These are phyloP conservation scores for Rhineura floridana DNA, from an alignment of 2,113 vertebrate genomes.

Conservation along the genomic window DNA sequence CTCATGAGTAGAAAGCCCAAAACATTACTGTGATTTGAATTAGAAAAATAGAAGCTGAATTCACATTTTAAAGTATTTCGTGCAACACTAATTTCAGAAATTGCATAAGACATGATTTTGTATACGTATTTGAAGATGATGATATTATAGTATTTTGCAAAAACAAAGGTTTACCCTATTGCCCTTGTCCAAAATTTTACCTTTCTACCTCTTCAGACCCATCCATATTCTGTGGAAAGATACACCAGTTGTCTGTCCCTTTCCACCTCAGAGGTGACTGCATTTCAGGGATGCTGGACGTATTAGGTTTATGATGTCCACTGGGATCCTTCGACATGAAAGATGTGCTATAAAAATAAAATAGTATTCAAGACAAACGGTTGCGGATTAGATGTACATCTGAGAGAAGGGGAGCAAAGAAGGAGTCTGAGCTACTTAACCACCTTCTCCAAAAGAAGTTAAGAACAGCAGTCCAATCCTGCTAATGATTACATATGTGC, in stretches of 20 bases:
- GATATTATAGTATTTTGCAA: background rate
- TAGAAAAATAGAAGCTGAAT: conserved; percentile 27
- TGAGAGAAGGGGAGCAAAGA: background rate
- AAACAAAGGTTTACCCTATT: conserved; percentile 46
- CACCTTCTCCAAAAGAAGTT: conserved; percentile 15
- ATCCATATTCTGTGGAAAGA: background rate
- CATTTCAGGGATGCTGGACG: background rate
- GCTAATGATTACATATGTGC: background rate
- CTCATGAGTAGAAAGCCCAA: no score
- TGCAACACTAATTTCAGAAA: conserved; percentile 2
- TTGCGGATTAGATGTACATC: background rate
- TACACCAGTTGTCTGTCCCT: conserved; percentile 18
- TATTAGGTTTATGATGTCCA: conserved; percentile 28
- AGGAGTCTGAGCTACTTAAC: background rate
- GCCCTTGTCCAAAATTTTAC: conserved; percentile 23
- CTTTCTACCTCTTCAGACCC: conserved; percentile 44
- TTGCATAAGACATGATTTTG: background rate
- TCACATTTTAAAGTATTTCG: fast-evolving
- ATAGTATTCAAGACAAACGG: conserved; percentile 31
- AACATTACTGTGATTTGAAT: no score
- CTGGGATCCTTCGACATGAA: conserved; percentile 4
- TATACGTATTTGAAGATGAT: background rate
- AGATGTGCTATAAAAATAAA: conserved; percentile 50
- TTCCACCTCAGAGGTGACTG: conserved; percentile 46
- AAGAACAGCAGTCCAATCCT: background rate